Evolutionary conservation across 2,797 vertebrate genomes (phyloP).

Genomic region (Gobionotothen gibberifrons): DNA sequence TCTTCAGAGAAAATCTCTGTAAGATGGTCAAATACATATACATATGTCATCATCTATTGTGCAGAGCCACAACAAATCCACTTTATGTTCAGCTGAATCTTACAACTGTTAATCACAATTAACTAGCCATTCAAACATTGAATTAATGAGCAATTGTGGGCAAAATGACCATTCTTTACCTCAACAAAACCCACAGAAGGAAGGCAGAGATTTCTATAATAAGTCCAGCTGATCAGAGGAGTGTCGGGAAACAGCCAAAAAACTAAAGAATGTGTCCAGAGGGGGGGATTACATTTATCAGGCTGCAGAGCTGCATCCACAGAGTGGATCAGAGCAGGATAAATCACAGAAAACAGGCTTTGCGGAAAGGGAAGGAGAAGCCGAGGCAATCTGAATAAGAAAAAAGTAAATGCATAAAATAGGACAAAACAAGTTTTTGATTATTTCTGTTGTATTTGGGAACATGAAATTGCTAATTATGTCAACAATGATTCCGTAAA

Average conservation of each 20-base stretch:
- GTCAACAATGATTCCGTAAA: conserved; percentile 81
- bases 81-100: conserved; percentile 68
- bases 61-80: conserved; percentile 53
- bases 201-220: conserved; percentile 54
- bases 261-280: conserved; percentile 77
- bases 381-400: conserved; percentile 60
- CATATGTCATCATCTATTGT: conserved; percentile 44
- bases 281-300: conserved; percentile 77
- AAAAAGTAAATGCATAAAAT: conserved; percentile 60
- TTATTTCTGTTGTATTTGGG: conserved; percentile 79
- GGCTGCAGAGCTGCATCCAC: conserved; percentile 61
- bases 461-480: conserved; percentile 82
- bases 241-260: conserved; percentile 59
- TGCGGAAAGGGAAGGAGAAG: conserved; percentile 38
- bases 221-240: conserved; percentile 64
- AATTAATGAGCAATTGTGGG: conserved; percentile 71
- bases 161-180: conserved; percentile 67
- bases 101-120: conserved; percentile 79
- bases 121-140: conserved; percentile 70
- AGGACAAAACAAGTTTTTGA: conserved; percentile 67
- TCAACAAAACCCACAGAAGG: conserved; percentile 59
- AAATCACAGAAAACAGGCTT: conserved; percentile 69
- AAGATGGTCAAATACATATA: conserved; percentile 20
- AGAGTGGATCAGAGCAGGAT: conserved; percentile 72
- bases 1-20: conserved; percentile 33